Evolutionary conservation across 2,888 invertebrate genomes (phyloP).

Genomic region (Pachliopta kotzebuea): DNA sequence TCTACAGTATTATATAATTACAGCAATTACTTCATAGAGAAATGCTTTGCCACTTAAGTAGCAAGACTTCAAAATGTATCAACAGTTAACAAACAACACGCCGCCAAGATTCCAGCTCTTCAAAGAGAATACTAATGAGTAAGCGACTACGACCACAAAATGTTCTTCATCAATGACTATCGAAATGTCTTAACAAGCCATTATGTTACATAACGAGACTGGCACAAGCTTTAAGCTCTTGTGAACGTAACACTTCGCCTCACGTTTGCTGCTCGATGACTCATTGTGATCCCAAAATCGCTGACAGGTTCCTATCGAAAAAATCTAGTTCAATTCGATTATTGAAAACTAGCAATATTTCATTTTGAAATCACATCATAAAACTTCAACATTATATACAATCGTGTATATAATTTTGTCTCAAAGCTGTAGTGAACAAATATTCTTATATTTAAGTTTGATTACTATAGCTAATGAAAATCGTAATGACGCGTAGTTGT

Average conservation of each 20-base stretch:
- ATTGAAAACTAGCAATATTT: too few species aligned
- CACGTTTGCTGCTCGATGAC: slow-evolving; percentile 5
- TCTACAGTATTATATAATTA: too few species aligned
- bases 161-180: background rate
- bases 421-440: too few species aligned
- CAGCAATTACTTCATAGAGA: too few species aligned
- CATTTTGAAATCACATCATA: too few species aligned
- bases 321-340: background rate
- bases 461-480: too few species aligned
- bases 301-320: background rate
- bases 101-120: background rate
- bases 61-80: background rate
- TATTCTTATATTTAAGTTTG: too few species aligned
- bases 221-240: slow-evolving; percentile 1
- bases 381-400: too few species aligned
- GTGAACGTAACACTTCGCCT: slow-evolving; percentile 16
- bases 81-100: background rate
- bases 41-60: background rate
- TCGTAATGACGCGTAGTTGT: too few species aligned
- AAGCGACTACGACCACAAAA: background rate
- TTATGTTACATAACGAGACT: slow-evolving; percentile 9
- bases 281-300: slow-evolving; percentile 3
- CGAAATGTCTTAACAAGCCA: slow-evolving; percentile 12
- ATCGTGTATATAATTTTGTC: too few species aligned
- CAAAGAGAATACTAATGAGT: background rate